phyloP scores from a whole-genome alignment of 2,888 invertebrate genomes.

The Euplexia lucipara region DNA sequence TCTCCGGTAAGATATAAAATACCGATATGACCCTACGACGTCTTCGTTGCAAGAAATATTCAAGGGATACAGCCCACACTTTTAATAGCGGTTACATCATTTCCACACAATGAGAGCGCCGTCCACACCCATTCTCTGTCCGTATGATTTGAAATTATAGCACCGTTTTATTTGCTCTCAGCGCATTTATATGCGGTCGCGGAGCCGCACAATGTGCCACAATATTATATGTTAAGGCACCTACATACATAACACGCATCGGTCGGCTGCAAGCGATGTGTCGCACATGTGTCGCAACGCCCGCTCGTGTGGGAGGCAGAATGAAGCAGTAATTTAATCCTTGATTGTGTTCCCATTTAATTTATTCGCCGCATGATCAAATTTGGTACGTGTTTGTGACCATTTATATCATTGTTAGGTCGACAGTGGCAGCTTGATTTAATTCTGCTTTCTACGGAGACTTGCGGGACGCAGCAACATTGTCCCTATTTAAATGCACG shows the following conservation, averaged over 20 bases:
- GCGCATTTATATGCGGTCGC: slow-evolving; percentile 90
- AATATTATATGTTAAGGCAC: slow-evolving; percentile 87
- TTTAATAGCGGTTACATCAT: slow-evolving; percentile 91
- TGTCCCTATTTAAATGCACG: slow-evolving; percentile 67
- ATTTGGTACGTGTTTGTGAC: slow-evolving; percentile 87
- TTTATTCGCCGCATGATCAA: slow-evolving; percentile 89
- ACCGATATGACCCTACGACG: slow-evolving; percentile 90
- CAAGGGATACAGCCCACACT: slow-evolving; percentile 91
- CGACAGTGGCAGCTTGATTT: slow-evolving; percentile 75
- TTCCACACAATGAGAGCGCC: slow-evolving; percentile 91
- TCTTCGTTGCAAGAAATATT: slow-evolving; percentile 91
- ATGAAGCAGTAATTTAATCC: slow-evolving; percentile 90
- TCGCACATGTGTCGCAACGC: slow-evolving; percentile 85
- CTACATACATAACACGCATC: slow-evolving; percentile 80
- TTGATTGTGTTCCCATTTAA: slow-evolving; percentile 90
- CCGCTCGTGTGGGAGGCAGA: slow-evolving; percentile 86
- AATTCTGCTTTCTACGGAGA: slow-evolving; percentile 74
- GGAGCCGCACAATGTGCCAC: slow-evolving; percentile 87
- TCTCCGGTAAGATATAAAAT: slow-evolving; percentile 90
- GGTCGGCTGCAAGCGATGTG: slow-evolving; percentile 77
- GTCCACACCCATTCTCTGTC: slow-evolving; percentile 91
- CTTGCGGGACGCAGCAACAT: slow-evolving; percentile 67
- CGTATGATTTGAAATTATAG: slow-evolving; percentile 91
- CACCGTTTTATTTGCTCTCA: slow-evolving; percentile 91
- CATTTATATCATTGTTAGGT: slow-evolving; percentile 84